Conservation (phyloP, 35 echinoderm and acorn worm genomes). For the Antedon bifida region DNA sequence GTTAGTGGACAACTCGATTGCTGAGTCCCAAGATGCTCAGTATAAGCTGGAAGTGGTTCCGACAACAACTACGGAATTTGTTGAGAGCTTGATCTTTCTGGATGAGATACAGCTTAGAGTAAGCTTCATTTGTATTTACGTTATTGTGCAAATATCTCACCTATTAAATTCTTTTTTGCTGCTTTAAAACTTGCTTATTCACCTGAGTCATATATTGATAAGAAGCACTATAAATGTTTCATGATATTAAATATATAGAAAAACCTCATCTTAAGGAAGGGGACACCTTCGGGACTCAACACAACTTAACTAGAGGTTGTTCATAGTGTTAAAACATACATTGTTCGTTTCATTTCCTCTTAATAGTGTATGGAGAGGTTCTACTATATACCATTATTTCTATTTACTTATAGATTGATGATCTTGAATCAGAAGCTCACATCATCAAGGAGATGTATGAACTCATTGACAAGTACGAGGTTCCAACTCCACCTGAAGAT, state of each 20-base stretch:
- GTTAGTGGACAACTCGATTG: slow-evolving; percentile 57
- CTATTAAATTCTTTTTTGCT: background rate
- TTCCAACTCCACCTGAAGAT: slow-evolving; percentile 90
- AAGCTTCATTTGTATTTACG: background rate
- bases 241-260: no score
- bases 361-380: no score
- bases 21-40: slow-evolving; percentile 91
- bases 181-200: background rate
- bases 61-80: slow-evolving; percentile 70
- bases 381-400: no score
- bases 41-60: slow-evolving; percentile 83
- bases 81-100: slow-evolving; percentile 84
- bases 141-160: background rate
- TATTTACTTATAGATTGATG: slow-evolving; percentile 80
- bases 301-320: no score
- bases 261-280: no score
- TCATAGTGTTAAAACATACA: no score
- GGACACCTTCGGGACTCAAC: no score
- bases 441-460: slow-evolving; percentile 98
- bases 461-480: slow-evolving; percentile 72
- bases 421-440: slow-evolving; percentile 50
- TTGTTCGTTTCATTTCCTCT: no score
- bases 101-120: slow-evolving; percentile 89
- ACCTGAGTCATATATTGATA: background rate
- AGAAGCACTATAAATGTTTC: no score